phyloP scores from a whole-genome alignment of 2,888 invertebrate genomes.

The Melolontha melolontha region DNA sequence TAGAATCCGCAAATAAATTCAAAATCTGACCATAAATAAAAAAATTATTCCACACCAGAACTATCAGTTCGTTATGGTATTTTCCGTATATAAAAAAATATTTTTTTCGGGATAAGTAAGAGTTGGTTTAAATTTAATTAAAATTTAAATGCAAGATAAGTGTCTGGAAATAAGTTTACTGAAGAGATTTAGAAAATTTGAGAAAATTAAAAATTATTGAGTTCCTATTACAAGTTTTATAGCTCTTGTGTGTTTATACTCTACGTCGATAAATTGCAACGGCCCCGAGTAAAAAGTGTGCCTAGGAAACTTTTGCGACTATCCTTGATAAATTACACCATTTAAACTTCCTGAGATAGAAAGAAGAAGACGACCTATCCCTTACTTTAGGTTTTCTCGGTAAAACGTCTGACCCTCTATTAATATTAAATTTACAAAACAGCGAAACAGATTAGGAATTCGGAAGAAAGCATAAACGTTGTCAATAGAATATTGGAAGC shows the following conservation, averaged over 20 bases:
- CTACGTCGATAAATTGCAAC: slow-evolving; percentile 10
- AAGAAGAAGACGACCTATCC: not conserved
- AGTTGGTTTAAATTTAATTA: too few relatives aligned
- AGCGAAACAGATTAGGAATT: slow-evolving; percentile 56
- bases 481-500: slow-evolving; percentile 62
- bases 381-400: slow-evolving; percentile 7
- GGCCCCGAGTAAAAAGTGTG: not conserved
- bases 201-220: too few relatives aligned
- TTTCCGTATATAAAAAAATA: too few relatives aligned
- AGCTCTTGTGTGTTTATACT: not conserved
- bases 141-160: too few relatives aligned
- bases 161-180: too few relatives aligned
- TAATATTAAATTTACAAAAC: slow-evolving; percentile 39
- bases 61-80: too few relatives aligned
- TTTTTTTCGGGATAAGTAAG: too few relatives aligned
- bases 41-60: too few relatives aligned
- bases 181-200: too few relatives aligned
- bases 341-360: slow-evolving; percentile 30
- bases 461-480: slow-evolving; percentile 57
- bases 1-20: too few relatives aligned
- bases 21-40: too few relatives aligned
- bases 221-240: too few relatives aligned
- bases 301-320: slow-evolving; percentile 7
- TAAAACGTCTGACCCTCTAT: slow-evolving; percentile 1
- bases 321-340: slow-evolving; percentile 27